These are phyloP conservation scores for Cephus cinctus DNA, from an alignment of 1,140 invertebrate species.

Conservation along the genomic window DNA sequence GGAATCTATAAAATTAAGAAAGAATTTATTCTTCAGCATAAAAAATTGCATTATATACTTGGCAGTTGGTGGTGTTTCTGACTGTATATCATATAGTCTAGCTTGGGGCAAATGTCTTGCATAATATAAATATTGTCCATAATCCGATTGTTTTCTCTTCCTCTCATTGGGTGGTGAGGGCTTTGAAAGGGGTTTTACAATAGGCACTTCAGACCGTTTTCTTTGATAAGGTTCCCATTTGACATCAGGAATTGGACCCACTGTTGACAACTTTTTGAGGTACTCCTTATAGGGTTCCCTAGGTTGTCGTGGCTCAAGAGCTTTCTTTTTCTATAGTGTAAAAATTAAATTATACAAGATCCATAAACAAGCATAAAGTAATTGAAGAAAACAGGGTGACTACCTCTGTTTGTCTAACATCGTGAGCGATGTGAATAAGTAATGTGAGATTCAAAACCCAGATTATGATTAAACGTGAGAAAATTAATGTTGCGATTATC, in stretches of 20 bases:
- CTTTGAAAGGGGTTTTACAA: background rate
- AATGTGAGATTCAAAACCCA: background rate
- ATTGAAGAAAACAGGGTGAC: no score
- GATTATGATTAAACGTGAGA: background rate
- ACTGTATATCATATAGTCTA: background rate
- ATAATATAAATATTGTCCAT: background rate
- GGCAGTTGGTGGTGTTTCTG: slow-evolving; percentile 1
- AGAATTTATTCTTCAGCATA: no score
- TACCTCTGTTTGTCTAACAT: background rate
- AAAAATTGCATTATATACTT: no score
- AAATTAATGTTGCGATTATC: background rate
- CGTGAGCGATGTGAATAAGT: background rate
- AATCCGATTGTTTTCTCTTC: slow-evolving; percentile 4
- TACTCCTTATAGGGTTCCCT: background rate
- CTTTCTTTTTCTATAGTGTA: no score
- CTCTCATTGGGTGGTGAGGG: background rate
- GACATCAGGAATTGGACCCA: background rate
- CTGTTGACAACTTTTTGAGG: background rate
- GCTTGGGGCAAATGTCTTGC: background rate
- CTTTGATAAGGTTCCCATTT: slow-evolving; percentile 3
- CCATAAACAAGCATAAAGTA: no score
- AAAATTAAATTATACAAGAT: no score
- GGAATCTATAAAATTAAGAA: no score
- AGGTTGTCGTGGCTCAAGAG: no score
- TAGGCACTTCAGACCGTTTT: slow-evolving; percentile 1